phyloP scores from a whole-genome alignment of 2,113 vertebrate species.

The Pluvialis apricaria region DNA sequence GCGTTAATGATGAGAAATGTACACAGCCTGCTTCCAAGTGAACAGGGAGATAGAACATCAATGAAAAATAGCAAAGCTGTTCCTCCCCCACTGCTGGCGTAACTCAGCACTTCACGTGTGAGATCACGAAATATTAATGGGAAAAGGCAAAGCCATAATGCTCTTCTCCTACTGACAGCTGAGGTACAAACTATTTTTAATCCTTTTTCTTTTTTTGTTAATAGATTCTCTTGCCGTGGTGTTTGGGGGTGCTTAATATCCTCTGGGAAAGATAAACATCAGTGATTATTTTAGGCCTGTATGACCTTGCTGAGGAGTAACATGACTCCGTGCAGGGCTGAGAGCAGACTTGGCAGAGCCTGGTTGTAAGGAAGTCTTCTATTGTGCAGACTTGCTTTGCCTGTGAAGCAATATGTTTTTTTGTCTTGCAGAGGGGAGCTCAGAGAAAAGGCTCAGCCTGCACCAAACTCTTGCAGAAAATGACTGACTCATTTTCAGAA shows the following conservation, averaged over 20 bases:
- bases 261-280: constrained; percentile 59
- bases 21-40: background rate
- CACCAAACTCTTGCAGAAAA: constrained; percentile 36
- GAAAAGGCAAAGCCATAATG: background rate
- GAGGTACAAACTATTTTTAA: background rate
- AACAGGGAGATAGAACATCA: background rate
- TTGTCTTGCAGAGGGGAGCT: constrained; percentile 9
- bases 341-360: constrained; percentile 42
- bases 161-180: background rate
- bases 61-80: background rate
- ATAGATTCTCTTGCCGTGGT: constrained; percentile 13
- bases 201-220: background rate
- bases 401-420: constrained; percentile 44
- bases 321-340: constrained; percentile 28
- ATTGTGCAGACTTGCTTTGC: constrained; percentile 61
- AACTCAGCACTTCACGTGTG: background rate
- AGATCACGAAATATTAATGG: constrained; percentile 12
- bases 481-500: constrained; percentile 60
- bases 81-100: background rate
- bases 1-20: background rate
- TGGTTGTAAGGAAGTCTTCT: constrained; percentile 44
- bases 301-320: constrained; percentile 52
- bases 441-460: constrained; percentile 16
- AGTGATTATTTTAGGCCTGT: constrained; percentile 30
- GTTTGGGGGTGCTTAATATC: constrained; percentile 49